A percentile compares a stretch with the other conserved stretches of the same genome.
Evolutionary conservation across 2,113 vertebrate genomes (phyloP).

Genomic region (Perca fluviatilis): DNA sequence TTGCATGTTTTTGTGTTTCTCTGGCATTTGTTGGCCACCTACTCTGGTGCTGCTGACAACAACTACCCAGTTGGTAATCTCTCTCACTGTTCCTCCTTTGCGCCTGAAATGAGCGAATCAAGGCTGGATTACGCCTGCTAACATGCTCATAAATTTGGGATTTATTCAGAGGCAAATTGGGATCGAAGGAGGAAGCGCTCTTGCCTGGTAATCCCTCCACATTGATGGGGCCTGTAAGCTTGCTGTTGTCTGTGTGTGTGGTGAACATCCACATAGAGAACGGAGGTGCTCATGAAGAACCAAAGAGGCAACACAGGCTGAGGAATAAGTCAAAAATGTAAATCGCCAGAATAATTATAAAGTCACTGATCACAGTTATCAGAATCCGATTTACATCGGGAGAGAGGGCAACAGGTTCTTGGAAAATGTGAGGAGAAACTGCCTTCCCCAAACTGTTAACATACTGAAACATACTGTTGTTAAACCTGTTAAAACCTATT

Average conservation of each 20-base stretch:
- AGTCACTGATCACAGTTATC: background rate
- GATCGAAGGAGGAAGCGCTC: constrained; percentile 90
- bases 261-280: constrained; percentile 52
- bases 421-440: background rate
- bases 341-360: background rate
- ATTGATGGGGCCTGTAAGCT: constrained; percentile 87
- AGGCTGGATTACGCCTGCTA: constrained; percentile 85
- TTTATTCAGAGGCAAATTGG: constrained; percentile 90
- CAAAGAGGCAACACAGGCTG: background rate
- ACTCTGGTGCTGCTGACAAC: constrained; percentile 73
- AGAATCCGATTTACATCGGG: background rate
- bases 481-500: too few species aligned
- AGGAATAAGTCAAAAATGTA: background rate
- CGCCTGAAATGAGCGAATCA: constrained; percentile 83
- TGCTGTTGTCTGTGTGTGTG: constrained; percentile 46
- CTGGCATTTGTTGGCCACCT: constrained; percentile 68
- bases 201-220: constrained; percentile 86
- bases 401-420: background rate
- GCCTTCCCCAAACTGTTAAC: background rate
- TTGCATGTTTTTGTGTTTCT: constrained; percentile 55
- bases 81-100: constrained; percentile 15
- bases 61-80: constrained; percentile 84
- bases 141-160: constrained; percentile 87
- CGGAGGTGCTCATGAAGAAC: constrained; percentile 20
- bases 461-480: background rate